Evolutionary conservation across 2,113 vertebrate genomes (phyloP), one percentile per base, ranked within the genome.

Genomic region (Callithrix jacchus): DNA sequence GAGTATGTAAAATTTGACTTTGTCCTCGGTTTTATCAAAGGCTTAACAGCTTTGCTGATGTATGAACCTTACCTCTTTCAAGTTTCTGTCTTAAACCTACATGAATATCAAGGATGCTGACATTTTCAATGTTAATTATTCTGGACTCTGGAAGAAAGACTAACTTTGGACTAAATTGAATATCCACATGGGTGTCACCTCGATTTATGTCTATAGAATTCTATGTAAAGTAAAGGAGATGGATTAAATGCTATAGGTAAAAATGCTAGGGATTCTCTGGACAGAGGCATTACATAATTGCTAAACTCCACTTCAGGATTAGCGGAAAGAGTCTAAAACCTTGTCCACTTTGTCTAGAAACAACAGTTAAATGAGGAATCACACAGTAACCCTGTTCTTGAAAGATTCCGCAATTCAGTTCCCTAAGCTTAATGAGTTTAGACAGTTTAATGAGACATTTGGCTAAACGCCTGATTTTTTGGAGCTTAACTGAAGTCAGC

Each of bases 361-460:
- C 25, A 91, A 37, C 32, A 95, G 80, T 90, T 84, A 66, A 9
- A 79, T 21, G 37, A 96, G 23, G 30, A 91, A 82, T 92, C n/a
- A 80, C 0, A 27, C 2, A 84, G 56, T 87, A 83, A 93, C 37
- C 10, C 56, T 94, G 42, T 70, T 89, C 81, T 92, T 70, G 9
- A 89, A 94, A 95, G 49, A 87, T 70, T 54, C 82, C 81, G 61
- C 13, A 89, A 66, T 49, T 94, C 35, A 56, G 8, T 89, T 96
- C 25, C 92, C 20, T 71, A 90, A 84, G 61, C 47, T 95, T 95
- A 92, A 96, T 87, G 61, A 94, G 68, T 95, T 97, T 89, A 95
- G 87, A 90, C 90, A 97, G 79, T 89, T 95, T 54, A 79, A 94
- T 40, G 25, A 97, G 54, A 95, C 52, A 77, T 85, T 76, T 96